Evolutionary conservation across 2,797 vertebrate genomes (phyloP), one percentile per base, ranked within the genome.

Genomic region (Ambastaia sidthimunki): DNA sequence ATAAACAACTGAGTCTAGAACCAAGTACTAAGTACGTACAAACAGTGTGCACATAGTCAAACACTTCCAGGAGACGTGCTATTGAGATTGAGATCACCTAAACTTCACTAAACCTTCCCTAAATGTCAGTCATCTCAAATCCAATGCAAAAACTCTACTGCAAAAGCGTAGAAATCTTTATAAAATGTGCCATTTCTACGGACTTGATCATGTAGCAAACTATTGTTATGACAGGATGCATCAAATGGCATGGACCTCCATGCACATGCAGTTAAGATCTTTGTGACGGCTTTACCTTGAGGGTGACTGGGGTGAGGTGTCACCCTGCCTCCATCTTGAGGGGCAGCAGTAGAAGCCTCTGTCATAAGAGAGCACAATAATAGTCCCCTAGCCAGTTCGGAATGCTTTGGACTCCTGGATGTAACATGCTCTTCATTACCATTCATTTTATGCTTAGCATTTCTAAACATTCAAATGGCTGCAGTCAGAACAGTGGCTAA

Each of bases 311-410:
- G 84, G 41, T 73, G 80, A 44, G 48, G 79, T 48, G 85, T 72
- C 81, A 85, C 77, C 86, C 87, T 89, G 80, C 88, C 88, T 89
- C 77, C 87, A 86, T 92, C 90, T 88, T 88, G 85, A 89, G 89
- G 83, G 80, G 85, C 78, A 80, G 44, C 85, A 84, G 88, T 78
- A 85, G 85, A 76, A 28, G 82, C 34, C 67, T 90, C 91, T 93
- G 90, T 90, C 83, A 90, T 81, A 82, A 89, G 47, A 89, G 79
- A 92, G 83, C 82, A 75, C 83, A 84, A 84, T 71, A 48, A 74
- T 44, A 59, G 71, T 55, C 57, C 80, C 75, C 68, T 71, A 57
- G 69, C 69, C 72, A 76, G 54, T 80, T 76, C 37, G 21, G 41
- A 54, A 25, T 3, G 37, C 21, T 66, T 19, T 1, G 1, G 1